These are phyloP conservation scores for Thamnophis sirtalis DNA, from an alignment of 2,113 vertebrate genomes.

Conservation along the genomic window DNA sequence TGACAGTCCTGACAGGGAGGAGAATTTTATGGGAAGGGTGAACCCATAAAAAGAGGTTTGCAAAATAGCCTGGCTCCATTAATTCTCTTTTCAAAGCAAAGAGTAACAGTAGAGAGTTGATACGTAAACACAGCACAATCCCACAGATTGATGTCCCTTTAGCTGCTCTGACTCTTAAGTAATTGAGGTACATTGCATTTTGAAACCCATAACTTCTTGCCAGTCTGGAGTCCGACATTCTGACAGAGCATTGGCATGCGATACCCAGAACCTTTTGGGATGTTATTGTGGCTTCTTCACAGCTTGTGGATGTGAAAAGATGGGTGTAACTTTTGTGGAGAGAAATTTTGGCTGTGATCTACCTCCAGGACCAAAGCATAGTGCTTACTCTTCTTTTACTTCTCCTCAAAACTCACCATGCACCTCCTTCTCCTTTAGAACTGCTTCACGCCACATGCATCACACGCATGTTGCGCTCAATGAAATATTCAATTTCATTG, in stretches of 20 bases:
- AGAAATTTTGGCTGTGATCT: neutral
- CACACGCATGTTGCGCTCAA: neutral
- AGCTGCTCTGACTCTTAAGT: neutral
- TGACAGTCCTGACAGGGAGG: neutral
- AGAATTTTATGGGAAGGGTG: neutral
- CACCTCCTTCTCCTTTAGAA: no score
- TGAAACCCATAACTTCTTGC: neutral
- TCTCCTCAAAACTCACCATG: no score
- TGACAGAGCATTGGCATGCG: neutral
- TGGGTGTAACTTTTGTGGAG: neutral
- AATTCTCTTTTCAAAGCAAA: slow-evolving; percentile 18
- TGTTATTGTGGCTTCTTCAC: neutral
- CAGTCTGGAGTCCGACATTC: neutral
- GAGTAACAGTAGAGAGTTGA: neutral
- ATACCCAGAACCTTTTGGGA: neutral
- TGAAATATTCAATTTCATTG: no score
- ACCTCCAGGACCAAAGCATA: no score
- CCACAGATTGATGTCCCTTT: neutral
- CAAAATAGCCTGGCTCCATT: neutral
- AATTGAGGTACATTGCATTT: neutral
- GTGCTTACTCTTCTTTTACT: no score
- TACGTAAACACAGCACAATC: slow-evolving; percentile 9
- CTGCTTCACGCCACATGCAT: neutral
- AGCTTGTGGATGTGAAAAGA: neutral
- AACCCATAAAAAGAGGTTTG: neutral